Evolutionary conservation across 2,113 vertebrate genomes (phyloP), one percentile per base, ranked within the genome.

Genomic region (pig (Sus scrofa)): DNA sequence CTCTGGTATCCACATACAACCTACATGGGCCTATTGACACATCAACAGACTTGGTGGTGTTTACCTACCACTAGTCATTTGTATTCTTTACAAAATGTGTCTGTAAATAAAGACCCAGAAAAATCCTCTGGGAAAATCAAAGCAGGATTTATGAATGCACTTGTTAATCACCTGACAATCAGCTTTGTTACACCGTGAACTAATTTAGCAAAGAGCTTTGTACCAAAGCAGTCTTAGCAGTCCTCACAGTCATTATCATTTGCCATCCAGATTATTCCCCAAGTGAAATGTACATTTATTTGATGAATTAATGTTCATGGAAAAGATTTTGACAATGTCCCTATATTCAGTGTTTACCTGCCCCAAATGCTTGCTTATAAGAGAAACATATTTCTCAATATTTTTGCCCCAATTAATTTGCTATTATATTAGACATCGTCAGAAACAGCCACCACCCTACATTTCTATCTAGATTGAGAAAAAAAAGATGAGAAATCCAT

Each of bases 341-440:
- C 19, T 50, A 34, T 8, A n/a, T 65, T 91, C 30, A 32, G 0
- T 60, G 20, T 71, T 78, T 84, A 54, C 11, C 10, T 84, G 15
- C 30, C 27, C 44, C 13, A 12, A 79, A 83, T 56, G 2, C 96
- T 93, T 15, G 83, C 86, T 98, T 82, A 81, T 2, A 86, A 91
- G 89, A 94, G 86, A 24, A 34, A 44, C 1, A 95, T 88, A 89
- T 96, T 96, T 96, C 85, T 85, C 90, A 97, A 89, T 96, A 97
- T 74, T 92, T 97, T 96, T 94, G 92, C 44, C 71, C 75, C 95
- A 94, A 87, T 87, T 89, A 94, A 94, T 97, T 98, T 98, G 74
- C 93, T 97, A 75, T 97, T 78, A 94, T 95, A 85, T 74, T 96
- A 94, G 96, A 83, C 71, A 97, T 95, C 58, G 94, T 95, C 74